These are phyloP conservation scores for Drosophila subsilvestris DNA, from an alignment of 2,888 invertebrate genomes.

Conservation along the genomic window DNA sequence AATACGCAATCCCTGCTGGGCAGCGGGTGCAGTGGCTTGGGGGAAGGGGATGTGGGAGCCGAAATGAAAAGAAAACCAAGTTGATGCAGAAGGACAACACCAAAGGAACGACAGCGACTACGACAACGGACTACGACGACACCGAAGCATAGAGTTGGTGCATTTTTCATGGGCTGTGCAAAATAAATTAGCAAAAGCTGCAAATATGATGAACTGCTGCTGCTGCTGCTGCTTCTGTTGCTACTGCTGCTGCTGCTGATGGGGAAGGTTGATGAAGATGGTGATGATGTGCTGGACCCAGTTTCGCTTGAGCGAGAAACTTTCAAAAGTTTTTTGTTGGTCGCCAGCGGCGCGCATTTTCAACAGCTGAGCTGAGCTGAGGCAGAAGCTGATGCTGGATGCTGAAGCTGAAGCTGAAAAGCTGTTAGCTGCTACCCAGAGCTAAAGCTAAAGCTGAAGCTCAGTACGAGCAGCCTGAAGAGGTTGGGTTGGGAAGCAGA, in stretches of 20 bases:
- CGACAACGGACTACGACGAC: slow-evolving; percentile 9
- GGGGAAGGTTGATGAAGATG: neutral
- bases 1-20: slow-evolving; percentile 66
- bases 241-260: slow-evolving; percentile 5
- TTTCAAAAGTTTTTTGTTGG: slow-evolving; percentile 65
- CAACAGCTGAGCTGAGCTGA: slow-evolving; percentile 46
- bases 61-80: slow-evolving; percentile 35
- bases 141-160: slow-evolving; percentile 48
- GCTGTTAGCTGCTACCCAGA: slow-evolving; percentile 10
- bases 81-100: slow-evolving; percentile 35
- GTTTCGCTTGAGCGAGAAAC: slow-evolving; percentile 67
- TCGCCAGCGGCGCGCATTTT: slow-evolving; percentile 61
- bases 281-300: slow-evolving; percentile 48
- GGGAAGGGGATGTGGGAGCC: neutral
- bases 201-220: slow-evolving; percentile 75
- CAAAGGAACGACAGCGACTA: slow-evolving; percentile 13
- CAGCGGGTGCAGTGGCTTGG: slow-evolving; percentile 28
- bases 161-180: slow-evolving; percentile 73
- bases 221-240: slow-evolving; percentile 28
- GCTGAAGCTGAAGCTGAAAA: slow-evolving; percentile 53
- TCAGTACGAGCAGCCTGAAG: no score
- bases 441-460: no score
- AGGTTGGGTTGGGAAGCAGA: no score
- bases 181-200: slow-evolving; percentile 74
- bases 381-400: slow-evolving; percentile 43